A percentile compares a stretch with the other conserved stretches of the same genome.
Conservation (phyloP, 1,140 invertebrate genomes). For the Papilio aristodemus region DNA sequence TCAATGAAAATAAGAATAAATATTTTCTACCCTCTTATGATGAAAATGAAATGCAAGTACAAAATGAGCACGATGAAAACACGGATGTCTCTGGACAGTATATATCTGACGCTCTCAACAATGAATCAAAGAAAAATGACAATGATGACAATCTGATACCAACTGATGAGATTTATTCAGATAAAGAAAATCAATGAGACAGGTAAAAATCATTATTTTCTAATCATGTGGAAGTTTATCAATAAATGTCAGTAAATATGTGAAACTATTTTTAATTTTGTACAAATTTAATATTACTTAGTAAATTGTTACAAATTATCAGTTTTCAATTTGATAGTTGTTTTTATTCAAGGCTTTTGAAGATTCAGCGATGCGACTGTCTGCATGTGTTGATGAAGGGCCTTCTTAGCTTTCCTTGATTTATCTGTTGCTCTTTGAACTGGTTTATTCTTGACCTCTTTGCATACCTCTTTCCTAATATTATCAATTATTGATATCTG, state of each 20-base stretch:
- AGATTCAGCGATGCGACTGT: conserved; percentile 60
- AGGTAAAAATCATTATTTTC: conserved; percentile 20
- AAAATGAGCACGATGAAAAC: conserved; percentile 24
- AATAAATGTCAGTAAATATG: conserved; percentile 27
- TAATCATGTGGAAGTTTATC: conserved; percentile 29
- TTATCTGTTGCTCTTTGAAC: conserved; percentile 47
- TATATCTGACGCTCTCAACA: neutral
- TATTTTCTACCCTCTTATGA: conserved; percentile 40
- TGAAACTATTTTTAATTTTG: neutral
- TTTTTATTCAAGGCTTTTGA: conserved; percentile 24
- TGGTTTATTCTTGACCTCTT: conserved; percentile 40
- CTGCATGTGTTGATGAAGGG: conserved; percentile 63
- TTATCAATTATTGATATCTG: conserved; percentile 59
- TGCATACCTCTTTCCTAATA: conserved; percentile 58
- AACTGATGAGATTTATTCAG: conserved; percentile 21
- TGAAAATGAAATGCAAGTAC: conserved; percentile 32
- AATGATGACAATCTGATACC: conserved; percentile 9
- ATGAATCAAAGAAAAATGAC: conserved; percentile 5
- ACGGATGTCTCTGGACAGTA: conserved; percentile 27
- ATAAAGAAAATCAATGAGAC: conserved; percentile 27
- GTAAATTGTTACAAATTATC: conserved; percentile 11
- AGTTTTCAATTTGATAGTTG: neutral
- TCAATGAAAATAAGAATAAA: conserved; percentile 44
- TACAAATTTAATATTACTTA: conserved; percentile 18
- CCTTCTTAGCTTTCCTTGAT: conserved; percentile 69